Conservation (phyloP, 2,113 vertebrate species). For the rabbit (Oryctolagus cuniculus) region mOryCun1.1 NC_091436.1:14721001-14721500, state of each 20-base stretch:
- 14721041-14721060: constrained; percentile 70
- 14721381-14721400: neutral
- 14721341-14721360: neutral
- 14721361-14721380: neutral
- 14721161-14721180: neutral
- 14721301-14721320: neutral
- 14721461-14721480: no score
- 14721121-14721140: constrained; percentile 56
- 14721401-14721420: neutral
- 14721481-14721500: no score
- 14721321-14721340: neutral
- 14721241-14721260: neutral
- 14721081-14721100: constrained; percentile 43
- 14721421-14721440: neutral
- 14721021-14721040: constrained; percentile 60
- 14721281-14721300: neutral
- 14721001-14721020: constrained; percentile 55
- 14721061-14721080: constrained; percentile 24
- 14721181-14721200: neutral
- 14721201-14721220: constrained; percentile 36
- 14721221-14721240: neutral
- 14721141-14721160: constrained; percentile 31
- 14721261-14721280: neutral
- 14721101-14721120: constrained; percentile 48
- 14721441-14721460: no score